phyloP scores from a whole-genome alignment of 2,113 vertebrate genomes.

The Macrotis lagotis region DNA sequence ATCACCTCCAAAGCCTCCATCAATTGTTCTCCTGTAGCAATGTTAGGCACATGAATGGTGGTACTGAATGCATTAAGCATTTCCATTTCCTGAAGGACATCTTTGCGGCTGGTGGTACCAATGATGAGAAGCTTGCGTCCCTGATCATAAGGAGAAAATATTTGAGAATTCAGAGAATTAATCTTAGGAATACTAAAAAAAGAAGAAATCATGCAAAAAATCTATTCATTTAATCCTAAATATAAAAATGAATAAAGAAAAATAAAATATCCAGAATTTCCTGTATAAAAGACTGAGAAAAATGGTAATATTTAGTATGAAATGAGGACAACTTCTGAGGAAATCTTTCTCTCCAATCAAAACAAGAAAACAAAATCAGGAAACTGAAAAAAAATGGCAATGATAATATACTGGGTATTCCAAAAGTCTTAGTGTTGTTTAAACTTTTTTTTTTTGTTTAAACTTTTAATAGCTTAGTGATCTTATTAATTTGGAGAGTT shows the following conservation, averaged over 20 bases:
- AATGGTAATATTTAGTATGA: too few relatives aligned
- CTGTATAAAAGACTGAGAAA: slow-evolving; percentile 14
- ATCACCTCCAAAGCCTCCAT: slow-evolving; percentile 93
- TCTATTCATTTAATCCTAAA: not conserved
- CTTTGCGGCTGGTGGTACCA: slow-evolving; percentile 96
- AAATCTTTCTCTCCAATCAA: not conserved
- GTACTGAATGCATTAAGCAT: slow-evolving; percentile 98
- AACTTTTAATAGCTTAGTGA: not conserved
- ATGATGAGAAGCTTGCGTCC: slow-evolving; percentile 98
- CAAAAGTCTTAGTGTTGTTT: not conserved
- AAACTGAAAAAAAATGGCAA: not conserved
- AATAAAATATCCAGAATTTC: slow-evolving; percentile 24
- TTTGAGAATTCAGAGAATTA: not conserved
- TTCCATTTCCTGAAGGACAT: slow-evolving; percentile 97
- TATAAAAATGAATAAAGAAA: slow-evolving; percentile 20
- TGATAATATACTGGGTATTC: not conserved
- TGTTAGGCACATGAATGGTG: slow-evolving; percentile 95
- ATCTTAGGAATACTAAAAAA: not conserved
- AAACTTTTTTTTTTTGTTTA: too few relatives aligned
- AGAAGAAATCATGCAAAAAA: not conserved
- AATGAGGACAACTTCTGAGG: not conserved
- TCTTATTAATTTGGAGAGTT: not conserved
- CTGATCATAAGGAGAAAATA: slow-evolving; percentile 78
- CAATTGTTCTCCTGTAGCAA: slow-evolving; percentile 90
- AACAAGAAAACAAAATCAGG: not conserved